Conservation (phyloP, 2,113 vertebrate species). For the Alexandromys fortis region DNA sequence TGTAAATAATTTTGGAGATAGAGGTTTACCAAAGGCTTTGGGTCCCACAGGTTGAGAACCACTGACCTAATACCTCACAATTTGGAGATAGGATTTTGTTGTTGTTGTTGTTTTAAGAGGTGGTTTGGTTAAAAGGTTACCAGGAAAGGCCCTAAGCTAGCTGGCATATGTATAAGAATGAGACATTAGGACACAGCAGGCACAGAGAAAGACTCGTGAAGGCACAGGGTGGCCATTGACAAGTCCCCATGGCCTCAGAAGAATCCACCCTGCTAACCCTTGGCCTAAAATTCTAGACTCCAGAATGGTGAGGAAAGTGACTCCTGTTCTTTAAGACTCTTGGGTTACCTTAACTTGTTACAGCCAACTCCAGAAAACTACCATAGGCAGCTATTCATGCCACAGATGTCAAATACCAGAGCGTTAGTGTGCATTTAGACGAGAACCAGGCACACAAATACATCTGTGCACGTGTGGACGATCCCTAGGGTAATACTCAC, state of each 20-base stretch:
- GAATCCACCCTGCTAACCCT: background rate
- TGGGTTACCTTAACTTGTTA: background rate
- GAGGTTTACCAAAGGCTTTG: background rate
- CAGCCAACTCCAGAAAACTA: background rate
- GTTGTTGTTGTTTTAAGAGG: background rate
- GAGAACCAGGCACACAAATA: background rate
- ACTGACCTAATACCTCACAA: background rate
- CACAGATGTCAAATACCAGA: background rate
- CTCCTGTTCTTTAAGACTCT: background rate
- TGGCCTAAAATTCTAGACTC: background rate
- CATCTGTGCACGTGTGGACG: background rate
- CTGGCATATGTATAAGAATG: background rate
- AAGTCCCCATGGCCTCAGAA: background rate
- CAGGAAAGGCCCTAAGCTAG: background rate
- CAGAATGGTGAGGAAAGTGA: background rate
- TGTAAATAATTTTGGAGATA: background rate
- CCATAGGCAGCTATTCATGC: background rate
- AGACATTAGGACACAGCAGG: background rate
- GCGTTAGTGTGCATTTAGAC: background rate
- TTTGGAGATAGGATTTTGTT: background rate
- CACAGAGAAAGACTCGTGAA: background rate
- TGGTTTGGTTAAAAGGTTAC: background rate
- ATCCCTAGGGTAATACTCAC: background rate
- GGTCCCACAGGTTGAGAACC: background rate
- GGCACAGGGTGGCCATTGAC: background rate